Evolutionary conservation across 2,797 vertebrate species (phyloP).

Genomic region (Sebastes wilsoni): DNA sequence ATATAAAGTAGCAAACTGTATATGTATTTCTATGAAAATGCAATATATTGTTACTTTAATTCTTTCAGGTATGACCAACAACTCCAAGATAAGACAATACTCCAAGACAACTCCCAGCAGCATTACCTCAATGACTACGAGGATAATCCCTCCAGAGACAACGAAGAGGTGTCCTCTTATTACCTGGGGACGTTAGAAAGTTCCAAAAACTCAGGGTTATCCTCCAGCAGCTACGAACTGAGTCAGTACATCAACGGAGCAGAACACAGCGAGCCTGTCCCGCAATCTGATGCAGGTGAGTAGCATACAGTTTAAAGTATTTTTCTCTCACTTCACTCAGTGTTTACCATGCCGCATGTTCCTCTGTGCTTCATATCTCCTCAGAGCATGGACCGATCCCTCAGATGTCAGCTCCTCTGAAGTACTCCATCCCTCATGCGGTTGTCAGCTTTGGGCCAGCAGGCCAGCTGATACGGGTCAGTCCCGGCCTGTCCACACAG

Average conservation of each 20-base stretch:
- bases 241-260: conserved; percentile 89
- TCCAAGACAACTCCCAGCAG: conserved; percentile 39
- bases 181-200: conserved; percentile 74
- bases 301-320: not conserved
- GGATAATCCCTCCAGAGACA: conserved; percentile 50
- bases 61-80: conserved; percentile 60
- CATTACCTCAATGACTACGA: conserved; percentile 42
- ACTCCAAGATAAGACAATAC: too few relatives aligned
- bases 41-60: not conserved
- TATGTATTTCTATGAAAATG: not conserved
- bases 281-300: conserved; percentile 53
- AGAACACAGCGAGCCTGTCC: conserved; percentile 35
- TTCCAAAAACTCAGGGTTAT: conserved; percentile 86
- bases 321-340: not conserved
- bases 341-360: not conserved
- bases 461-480: conserved; percentile 86
- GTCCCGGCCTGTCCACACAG: conserved; percentile 74
- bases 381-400: conserved; percentile 38
- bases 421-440: conserved; percentile 83
- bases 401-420: conserved; percentile 72
- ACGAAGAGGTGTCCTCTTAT: conserved; percentile 58
- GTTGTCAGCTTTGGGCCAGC: conserved; percentile 87
- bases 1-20: not conserved
- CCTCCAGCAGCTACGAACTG: conserved; percentile 89
- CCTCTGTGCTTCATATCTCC: not conserved